Evolutionary conservation across 2,113 vertebrate genomes (phyloP).

Genomic region (Ceyx cyanopectus): DNA sequence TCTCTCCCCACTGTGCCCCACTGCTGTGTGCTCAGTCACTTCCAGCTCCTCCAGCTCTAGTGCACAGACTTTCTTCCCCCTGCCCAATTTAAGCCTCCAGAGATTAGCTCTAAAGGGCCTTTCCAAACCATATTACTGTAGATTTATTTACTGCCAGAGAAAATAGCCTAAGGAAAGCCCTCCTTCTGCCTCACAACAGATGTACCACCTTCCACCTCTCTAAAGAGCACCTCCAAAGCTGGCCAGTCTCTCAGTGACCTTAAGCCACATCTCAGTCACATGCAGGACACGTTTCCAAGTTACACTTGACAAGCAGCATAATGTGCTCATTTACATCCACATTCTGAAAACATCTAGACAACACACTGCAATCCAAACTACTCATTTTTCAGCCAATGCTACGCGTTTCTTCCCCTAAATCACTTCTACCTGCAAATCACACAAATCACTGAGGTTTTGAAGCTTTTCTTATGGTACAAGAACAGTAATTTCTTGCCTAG

Average conservation of each 20-base stretch:
- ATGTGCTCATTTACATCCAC: background rate
- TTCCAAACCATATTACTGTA: background rate
- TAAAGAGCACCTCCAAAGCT: background rate
- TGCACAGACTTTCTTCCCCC: background rate
- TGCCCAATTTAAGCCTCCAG: background rate
- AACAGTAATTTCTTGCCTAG: background rate
- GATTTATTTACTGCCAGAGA: background rate
- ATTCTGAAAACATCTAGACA: background rate
- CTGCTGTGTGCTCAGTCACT: background rate
- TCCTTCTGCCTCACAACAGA: background rate
- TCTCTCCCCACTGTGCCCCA: background rate
- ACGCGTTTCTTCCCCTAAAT: background rate
- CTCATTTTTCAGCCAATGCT: background rate
- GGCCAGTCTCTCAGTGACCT: background rate
- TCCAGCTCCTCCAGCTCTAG: background rate
- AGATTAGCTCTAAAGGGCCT: background rate
- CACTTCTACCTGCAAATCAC: background rate
- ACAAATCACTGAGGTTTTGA: background rate
- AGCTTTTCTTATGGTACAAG: background rate
- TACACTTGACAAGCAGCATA: background rate
- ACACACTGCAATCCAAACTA: background rate
- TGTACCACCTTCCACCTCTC: background rate
- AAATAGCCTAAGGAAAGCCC: background rate
- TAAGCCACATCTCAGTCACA: background rate
- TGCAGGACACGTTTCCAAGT: background rate